phyloP scores from a whole-genome alignment of 2,888 invertebrate species.

The Strigamia crassipes region DNA sequence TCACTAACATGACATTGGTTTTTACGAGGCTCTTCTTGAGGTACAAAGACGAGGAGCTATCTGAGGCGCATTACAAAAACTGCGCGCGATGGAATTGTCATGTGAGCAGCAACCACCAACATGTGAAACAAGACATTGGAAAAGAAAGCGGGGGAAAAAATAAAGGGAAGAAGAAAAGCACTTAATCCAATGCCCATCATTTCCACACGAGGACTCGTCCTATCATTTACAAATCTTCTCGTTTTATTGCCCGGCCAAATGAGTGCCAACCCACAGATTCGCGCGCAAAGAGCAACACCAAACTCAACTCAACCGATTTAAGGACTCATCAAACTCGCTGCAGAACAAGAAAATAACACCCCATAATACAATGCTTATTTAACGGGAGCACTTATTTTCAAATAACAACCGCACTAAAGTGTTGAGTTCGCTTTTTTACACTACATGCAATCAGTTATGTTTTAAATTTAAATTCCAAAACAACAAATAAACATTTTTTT shows the following conservation, averaged over 20 bases:
- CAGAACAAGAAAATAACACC: neutral
- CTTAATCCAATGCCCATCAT: conserved; percentile 41
- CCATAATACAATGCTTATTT: neutral
- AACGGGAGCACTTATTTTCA: neutral
- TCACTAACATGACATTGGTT: conserved; percentile 15
- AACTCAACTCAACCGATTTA: neutral
- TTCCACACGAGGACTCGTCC: conserved; percentile 8
- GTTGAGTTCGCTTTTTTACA: neutral
- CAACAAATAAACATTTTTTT: no score
- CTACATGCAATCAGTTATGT: neutral
- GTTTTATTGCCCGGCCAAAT: conserved; percentile 44
- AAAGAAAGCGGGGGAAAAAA: neutral
- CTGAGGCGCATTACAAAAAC: conserved; percentile 33
- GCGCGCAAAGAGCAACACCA: neutral
- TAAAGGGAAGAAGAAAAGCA: conserved; percentile 19
- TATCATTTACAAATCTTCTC: conserved; percentile 47
- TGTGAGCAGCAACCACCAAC: conserved; percentile 4
- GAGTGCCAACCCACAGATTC: conserved; percentile 18
- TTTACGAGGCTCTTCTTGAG: conserved; percentile 37
- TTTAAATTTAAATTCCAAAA: neutral
- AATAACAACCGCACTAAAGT: neutral
- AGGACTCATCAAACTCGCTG: neutral
- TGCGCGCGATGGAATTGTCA: conserved; percentile 45
- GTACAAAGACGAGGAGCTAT: neutral
- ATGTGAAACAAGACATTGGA: neutral